Base-by-base conservation (phyloP, 2,113 vertebrate species). In the Murina feae region DNA sequence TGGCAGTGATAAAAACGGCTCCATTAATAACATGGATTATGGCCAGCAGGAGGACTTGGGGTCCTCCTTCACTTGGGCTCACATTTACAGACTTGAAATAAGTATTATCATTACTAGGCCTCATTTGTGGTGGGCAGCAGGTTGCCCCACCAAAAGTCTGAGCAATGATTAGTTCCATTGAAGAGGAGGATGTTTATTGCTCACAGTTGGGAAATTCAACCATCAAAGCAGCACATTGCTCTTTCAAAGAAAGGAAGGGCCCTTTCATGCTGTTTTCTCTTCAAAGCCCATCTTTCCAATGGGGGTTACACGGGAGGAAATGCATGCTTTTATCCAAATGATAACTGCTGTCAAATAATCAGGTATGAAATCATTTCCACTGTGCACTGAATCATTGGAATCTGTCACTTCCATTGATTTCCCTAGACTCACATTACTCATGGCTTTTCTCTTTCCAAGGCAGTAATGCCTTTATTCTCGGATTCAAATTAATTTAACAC, bases 281-380 rank as follows among this genome's bases (percentile, higher is more conserved):
- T 96, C 88, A 82, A 92, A 93, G 82, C 32, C 78, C 69, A 86
- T 71, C 78, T 87, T 63, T 63, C 81, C 84, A 94, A 53, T 4
- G 60, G n/a, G 63, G 53, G 58, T 58, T 44, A 44, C 1, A 60
- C 28, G 79, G 83, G 55, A 79, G 60, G 35, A 87, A 88, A 95
- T 66, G 49, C 35, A 55, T 18, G 80, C 87, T 91, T 93, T 94
- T 81, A 84, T 90, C 63, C 71, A 69, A 88, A 91, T 65, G 37
- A 76, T 93, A 86, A 93, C n/a, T 86, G 69, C 89, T 75, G 23
- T 92, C 85, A 95, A 80, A 92, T 80, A 81, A 69, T 39, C 39
- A 10, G 35, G 7, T 39, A 58, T 76, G 76, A 83, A 95, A 69
- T 93, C 71, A 74, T 74, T 95, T 89, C 75, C 89, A 90, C 25